Evolutionary conservation across 2,113 vertebrate genomes (phyloP).

Genomic region (Calypte anna): DNA sequence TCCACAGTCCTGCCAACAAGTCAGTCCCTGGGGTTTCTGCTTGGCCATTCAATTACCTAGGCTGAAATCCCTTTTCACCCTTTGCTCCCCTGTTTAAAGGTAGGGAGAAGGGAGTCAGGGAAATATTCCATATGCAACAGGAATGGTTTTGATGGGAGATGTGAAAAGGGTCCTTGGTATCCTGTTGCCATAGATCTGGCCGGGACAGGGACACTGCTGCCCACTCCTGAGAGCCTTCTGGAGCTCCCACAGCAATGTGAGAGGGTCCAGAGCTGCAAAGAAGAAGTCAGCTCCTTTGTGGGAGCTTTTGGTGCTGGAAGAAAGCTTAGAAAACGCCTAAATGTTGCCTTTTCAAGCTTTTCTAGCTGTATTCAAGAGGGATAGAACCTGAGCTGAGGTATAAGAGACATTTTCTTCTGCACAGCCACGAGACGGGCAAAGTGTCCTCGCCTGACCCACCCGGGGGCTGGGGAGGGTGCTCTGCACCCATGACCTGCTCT

Average conservation of each 20-base stretch:
- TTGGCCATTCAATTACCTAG: neutral
- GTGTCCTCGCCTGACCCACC: neutral
- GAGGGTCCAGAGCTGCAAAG: neutral
- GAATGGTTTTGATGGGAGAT: neutral
- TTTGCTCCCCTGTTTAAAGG: neutral
- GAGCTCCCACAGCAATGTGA: neutral
- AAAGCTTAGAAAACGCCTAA: neutral
- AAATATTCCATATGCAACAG: neutral
- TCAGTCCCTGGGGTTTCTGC: neutral
- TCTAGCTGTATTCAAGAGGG: neutral
- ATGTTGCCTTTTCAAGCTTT: neutral
- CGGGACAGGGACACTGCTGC: neutral
- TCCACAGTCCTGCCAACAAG: neutral
- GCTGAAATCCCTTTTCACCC: neutral
- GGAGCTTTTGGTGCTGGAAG: neutral
- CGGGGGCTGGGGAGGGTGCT: neutral
- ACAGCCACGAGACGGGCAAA: fast-evolving
- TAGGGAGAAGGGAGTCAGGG: neutral
- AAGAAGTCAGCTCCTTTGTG: neutral
- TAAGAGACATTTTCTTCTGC: neutral
- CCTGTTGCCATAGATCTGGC: neutral
- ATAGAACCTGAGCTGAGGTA: neutral
- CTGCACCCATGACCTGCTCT: too few relatives aligned
- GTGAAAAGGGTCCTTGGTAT: neutral
- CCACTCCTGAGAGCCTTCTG: neutral